A percentile compares a stretch with the other conserved stretches of the same genome.
Evolutionary conservation across 2,113 vertebrate species (phyloP).

Genomic region (Myotis brandtii): DNA sequence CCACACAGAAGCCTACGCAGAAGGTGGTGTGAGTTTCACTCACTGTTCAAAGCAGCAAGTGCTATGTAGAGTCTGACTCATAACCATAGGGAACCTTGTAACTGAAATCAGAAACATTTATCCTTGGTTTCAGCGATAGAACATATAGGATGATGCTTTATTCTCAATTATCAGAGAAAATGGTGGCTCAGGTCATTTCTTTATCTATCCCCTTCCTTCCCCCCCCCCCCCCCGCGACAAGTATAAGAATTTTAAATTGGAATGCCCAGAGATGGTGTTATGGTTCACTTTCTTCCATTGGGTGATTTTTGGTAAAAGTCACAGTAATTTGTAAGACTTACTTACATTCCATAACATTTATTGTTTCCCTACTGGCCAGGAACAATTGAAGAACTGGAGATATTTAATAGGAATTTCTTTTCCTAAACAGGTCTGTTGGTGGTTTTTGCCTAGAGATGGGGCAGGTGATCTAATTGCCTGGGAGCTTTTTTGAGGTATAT

Average conservation of each 20-base stretch:
- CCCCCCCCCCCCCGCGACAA: rapidly evolving
- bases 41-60: background rate
- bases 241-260: background rate
- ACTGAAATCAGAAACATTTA: background rate
- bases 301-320: background rate
- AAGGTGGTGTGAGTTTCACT: background rate
- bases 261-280: background rate
- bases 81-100: background rate
- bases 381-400: background rate
- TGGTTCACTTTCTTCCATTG: background rate
- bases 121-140: background rate
- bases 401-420: background rate
- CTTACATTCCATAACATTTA: background rate
- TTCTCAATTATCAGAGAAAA: background rate
- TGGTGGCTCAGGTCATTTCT: background rate
- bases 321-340: background rate
- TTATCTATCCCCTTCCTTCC: background rate
- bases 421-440: background rate
- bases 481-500: background rate
- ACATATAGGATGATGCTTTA: background rate
- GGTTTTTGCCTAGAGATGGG: background rate
- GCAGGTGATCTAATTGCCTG: background rate
- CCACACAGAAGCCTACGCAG: background rate
- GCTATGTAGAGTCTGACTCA: background rate
- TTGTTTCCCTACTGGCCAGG: background rate